Evolutionary conservation across 2,113 vertebrate genomes (phyloP), one percentile per base, ranked within the genome.

Genomic region (Lepidiolamprologus cunningtoni): DNA sequence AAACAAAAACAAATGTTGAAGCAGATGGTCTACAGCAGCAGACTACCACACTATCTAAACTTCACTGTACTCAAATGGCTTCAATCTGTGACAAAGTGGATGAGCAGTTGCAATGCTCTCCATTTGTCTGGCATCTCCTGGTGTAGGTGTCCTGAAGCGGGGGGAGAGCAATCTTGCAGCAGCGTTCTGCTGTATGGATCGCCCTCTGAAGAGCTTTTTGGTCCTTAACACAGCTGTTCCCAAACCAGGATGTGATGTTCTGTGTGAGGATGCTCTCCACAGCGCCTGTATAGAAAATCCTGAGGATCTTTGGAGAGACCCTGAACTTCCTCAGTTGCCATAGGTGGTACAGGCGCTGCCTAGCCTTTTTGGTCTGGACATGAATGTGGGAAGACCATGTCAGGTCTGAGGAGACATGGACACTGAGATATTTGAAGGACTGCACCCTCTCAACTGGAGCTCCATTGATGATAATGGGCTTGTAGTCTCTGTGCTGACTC

Each of bases 291-390:
- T 2, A 57, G 23, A 57, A 57, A 57, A 14, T 14, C 54, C 54
- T 26, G 54, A 57, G 54, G 7, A 26, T 57, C 54, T 14, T 3
- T 57, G 54, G 54, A 57, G 12, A 57, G 7, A 57, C 54, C 4
- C 54, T 57, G 54, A 26, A 8, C 54, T 26, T 55, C 21, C 54
- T 55, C 54, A 14, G 53, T 55, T 55, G 21, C 12, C 6, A 12
- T 23, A 55, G 53, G 21, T 23, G 6, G 0, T 55, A 55, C 53
- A 55, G 53, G 1, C 2, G 3, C 4, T 55, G 11, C 21, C 21
- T 23, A 55, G 21, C 11, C 11, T 55, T 55, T 55, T 55, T 55
- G 53, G 53, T 55, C n/a, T 55, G 53, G 21, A 13, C 53, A 3
- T 55, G 21, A 13, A 55, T 55, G 53, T 23, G 21, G 6, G n/a